These are phyloP conservation scores for Echiichthys vipera DNA, from an alignment of 2,797 vertebrate genomes.

Conservation along the genomic window DNA sequence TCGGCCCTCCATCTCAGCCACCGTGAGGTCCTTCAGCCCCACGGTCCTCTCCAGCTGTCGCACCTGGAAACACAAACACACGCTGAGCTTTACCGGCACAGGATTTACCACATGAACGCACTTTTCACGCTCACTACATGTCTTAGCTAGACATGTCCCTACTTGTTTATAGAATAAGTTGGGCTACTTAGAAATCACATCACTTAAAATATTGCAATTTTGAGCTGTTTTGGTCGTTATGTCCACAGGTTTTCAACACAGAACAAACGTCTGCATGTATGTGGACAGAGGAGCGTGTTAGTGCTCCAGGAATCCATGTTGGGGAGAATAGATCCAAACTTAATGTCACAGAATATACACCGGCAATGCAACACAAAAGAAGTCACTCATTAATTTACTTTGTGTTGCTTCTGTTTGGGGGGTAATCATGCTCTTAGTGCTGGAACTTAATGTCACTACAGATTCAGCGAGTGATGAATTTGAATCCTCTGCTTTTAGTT, in stretches of 20 bases:
- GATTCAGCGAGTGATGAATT: background rate
- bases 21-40: constrained; percentile 93
- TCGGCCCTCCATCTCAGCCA: constrained; percentile 94
- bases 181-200: background rate
- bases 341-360: background rate
- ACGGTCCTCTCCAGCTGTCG: constrained; percentile 95
- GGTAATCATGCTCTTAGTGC: background rate
- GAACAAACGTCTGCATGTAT: background rate
- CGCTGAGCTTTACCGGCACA: background rate
- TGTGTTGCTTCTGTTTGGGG: background rate
- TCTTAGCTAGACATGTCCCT: no score
- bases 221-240: background rate
- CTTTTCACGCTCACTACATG: no score
- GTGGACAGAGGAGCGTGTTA: background rate
- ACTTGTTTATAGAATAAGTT: no score
- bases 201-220: background rate
- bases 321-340: no score
- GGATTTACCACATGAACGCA: no score
- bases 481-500: background rate
- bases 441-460: background rate
- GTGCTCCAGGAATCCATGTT: no score
- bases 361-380: background rate
- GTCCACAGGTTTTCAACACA: background rate
- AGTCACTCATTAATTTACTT: background rate
- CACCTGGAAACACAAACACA: constrained; percentile 82